These are phyloP conservation scores for Origma solitaria DNA, from an alignment of 2,113 vertebrate species.

Conservation along the genomic window DNA sequence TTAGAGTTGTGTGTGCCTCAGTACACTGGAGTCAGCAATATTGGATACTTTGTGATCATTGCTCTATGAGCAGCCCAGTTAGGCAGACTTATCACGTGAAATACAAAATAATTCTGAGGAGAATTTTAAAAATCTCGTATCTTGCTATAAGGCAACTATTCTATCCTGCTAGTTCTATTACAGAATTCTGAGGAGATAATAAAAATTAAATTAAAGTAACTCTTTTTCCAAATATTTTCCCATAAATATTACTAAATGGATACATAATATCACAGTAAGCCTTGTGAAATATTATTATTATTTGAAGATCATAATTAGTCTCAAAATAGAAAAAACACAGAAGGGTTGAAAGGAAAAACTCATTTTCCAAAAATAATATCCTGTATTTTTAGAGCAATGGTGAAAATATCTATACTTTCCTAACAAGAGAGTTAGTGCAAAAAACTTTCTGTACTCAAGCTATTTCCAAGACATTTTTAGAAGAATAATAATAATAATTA, in stretches of 20 bases:
- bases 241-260: not conserved
- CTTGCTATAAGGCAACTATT: not conserved
- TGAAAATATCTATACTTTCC: not conserved
- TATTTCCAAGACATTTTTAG: not conserved
- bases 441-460: not conserved
- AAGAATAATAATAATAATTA: not conserved
- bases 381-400: not conserved
- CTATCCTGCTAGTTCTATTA: not conserved
- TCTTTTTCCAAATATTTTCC: not conserved
- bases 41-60: not conserved
- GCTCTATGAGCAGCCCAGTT: not conserved
- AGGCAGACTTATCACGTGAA: not conserved
- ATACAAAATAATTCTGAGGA: not conserved
- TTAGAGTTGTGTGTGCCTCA: not conserved
- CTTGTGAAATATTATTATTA: not conserved
- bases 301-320: not conserved
- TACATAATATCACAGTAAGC: not conserved
- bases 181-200: not conserved
- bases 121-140: not conserved
- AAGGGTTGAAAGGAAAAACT: not conserved
- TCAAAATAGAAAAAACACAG: not conserved
- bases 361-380: not conserved
- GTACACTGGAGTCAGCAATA: not conserved
- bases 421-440: not conserved
- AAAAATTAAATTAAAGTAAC: not conserved